Percentiles rank a stretch among this genome's conserved stretches.
Evolutionary conservation across 2,888 invertebrate species (phyloP).

Genomic region (Plagiodera versicolora): DNA sequence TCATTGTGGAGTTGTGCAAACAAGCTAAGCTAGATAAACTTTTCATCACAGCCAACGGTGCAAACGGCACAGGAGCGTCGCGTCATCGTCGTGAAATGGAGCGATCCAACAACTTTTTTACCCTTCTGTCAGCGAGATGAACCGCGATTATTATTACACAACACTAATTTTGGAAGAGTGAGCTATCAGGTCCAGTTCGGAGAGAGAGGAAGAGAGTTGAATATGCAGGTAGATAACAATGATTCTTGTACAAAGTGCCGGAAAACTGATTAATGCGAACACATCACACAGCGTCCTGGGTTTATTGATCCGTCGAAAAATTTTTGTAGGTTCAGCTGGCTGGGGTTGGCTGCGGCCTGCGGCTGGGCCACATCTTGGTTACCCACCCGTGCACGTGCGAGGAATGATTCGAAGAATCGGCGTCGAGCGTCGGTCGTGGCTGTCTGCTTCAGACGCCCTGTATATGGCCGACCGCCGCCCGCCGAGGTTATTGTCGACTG

Average conservation of each 20-base stretch:
- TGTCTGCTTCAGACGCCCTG: conserved; percentile 29
- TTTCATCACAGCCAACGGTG: conserved; percentile 19
- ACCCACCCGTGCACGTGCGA: conserved; percentile 43
- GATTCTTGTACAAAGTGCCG: conserved; percentile 41
- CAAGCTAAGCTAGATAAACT: conserved; percentile 12
- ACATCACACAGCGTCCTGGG: conserved; percentile 33
- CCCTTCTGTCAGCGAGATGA: conserved; percentile 44
- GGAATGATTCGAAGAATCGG: conserved; percentile 49
- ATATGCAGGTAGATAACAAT: conserved; percentile 36
- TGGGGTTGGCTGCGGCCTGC: conserved; percentile 27
- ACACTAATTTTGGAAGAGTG: conserved; percentile 52
- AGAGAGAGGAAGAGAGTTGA: too few species aligned
- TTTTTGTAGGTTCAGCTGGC: too few species aligned
- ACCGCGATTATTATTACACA: conserved; percentile 51
- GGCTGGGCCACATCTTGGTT: conserved; percentile 32
- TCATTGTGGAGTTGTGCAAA: conserved; percentile 13
- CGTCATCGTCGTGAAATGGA: conserved; percentile 14
- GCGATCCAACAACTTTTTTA: conserved; percentile 30
- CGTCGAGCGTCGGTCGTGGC: conserved; percentile 35
- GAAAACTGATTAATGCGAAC: conserved; percentile 28
- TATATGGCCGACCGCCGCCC: conserved; percentile 32
- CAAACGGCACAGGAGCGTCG: conserved; percentile 16
- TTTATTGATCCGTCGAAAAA: conserved; percentile 9
- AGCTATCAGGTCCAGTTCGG: conserved; percentile 45
- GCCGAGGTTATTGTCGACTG: conserved; percentile 49